phyloP scores from a whole-genome alignment of 2,888 invertebrate genomes.

The Colletes collaris region DNA sequence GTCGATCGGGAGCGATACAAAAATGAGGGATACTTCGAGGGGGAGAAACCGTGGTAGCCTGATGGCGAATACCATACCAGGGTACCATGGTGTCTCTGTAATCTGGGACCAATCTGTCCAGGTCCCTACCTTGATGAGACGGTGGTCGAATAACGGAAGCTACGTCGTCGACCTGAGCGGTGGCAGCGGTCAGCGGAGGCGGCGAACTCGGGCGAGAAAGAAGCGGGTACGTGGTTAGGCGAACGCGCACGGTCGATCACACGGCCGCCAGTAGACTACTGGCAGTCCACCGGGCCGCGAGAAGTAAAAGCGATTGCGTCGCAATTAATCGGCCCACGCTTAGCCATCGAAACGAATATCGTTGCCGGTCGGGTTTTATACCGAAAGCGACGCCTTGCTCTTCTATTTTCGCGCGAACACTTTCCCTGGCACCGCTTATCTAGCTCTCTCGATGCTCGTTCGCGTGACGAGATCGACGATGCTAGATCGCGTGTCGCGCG shows the following conservation, averaged over 20 bases:
- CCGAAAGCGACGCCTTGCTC: constrained; percentile 67
- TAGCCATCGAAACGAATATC: constrained; percentile 56
- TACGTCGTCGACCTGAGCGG: not conserved
- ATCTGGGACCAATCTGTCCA: not conserved
- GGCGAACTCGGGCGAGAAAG: too few species aligned
- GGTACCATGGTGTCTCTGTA: too few species aligned
- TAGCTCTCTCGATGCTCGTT: constrained; percentile 7
- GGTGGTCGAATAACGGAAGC: not conserved
- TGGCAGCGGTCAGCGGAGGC: not conserved
- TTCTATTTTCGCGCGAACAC: constrained; percentile 72
- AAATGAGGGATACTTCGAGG: too few species aligned
- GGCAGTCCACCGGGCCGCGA: not conserved
- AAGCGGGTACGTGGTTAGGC: not conserved
- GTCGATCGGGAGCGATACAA: too few species aligned
- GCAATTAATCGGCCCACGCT: constrained; percentile 54
- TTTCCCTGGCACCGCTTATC: constrained; percentile 50
- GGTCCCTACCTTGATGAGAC: not conserved
- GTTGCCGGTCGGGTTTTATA: constrained; percentile 68
- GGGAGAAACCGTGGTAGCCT: too few species aligned
- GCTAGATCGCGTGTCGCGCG: not conserved
- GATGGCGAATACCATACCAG: too few species aligned
- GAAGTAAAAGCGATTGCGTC: constrained; percentile 57
- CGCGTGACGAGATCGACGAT: constrained; percentile 4
- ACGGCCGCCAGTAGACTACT: constrained; percentile 29
- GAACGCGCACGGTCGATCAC: not conserved